These are phyloP conservation scores for Mohoua ochrocephala DNA, from an alignment of 2,113 vertebrate species.

Conservation along the genomic window DNA sequence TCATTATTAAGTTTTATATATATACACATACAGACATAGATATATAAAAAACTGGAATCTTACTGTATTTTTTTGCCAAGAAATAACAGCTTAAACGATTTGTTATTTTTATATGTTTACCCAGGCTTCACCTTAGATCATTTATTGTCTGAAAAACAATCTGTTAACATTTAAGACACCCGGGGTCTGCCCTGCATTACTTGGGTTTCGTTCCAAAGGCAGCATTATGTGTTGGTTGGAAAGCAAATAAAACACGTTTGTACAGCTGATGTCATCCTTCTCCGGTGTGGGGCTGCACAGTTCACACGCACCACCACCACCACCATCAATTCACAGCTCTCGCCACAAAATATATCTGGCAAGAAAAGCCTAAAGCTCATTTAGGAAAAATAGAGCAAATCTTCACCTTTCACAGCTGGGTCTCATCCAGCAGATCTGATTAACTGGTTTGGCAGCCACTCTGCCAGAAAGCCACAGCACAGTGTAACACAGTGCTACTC, in stretches of 20 bases:
- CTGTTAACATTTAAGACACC: not conserved
- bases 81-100: not conserved
- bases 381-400: not conserved
- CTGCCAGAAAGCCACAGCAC: not conserved
- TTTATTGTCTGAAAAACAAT: not conserved
- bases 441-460: not conserved
- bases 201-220: not conserved
- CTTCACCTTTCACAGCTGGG: conserved; percentile 4
- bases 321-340: not conserved
- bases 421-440: not conserved
- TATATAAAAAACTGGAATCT: not conserved
- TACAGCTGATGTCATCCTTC: not conserved
- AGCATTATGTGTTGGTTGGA: not conserved
- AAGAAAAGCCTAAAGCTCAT: not conserved
- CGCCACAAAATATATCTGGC: not conserved
- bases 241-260: not conserved
- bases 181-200: not conserved
- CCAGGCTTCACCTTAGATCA: not conserved
- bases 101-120: not conserved
- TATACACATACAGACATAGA: accelerated
- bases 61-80: not conserved
- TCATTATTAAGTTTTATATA: not conserved
- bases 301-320: not conserved
- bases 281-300: not conserved
- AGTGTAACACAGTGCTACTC: not conserved